A percentile compares a stretch with the other conserved stretches of the same genome.
phyloP scores from a whole-genome alignment of 2,113 vertebrate genomes.

The Elephantulus edwardii region DNA sequence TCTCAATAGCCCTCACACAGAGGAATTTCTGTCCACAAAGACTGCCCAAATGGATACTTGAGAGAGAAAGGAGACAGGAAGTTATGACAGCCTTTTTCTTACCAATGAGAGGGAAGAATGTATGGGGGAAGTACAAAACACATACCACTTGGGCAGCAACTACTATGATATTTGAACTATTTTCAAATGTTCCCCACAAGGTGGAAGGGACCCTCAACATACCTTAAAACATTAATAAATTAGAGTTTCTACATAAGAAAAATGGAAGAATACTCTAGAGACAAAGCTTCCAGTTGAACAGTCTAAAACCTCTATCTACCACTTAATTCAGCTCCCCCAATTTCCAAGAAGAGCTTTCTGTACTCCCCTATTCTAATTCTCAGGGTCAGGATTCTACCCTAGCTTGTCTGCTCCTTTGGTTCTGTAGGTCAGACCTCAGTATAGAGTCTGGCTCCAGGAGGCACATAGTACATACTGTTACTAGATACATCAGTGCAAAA shows the following conservation, averaged over 20 bases:
- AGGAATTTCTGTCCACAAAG: neutral
- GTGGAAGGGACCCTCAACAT: too few species aligned
- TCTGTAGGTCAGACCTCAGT: neutral
- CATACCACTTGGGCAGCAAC: neutral
- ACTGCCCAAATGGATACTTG: neutral
- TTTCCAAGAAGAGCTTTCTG: neutral
- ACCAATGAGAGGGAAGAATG: neutral
- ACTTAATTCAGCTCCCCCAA: neutral
- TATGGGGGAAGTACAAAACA: neutral
- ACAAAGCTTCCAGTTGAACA: neutral
- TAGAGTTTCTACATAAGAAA: neutral
- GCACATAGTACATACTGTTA: neutral
- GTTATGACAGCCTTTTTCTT: neutral
- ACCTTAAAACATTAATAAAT: neutral
- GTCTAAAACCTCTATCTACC: neutral
- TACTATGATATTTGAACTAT: neutral
- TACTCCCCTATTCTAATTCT: neutral
- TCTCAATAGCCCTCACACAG: neutral
- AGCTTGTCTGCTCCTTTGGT: neutral
- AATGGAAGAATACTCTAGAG: neutral
- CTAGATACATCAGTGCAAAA: neutral
- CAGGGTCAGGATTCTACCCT: neutral
- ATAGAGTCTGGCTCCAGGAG: neutral
- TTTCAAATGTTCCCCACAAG: neutral
- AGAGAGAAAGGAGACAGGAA: fast-evolving